Conservation (phyloP, 2,888 invertebrate species). For the Habrosyne pyritoides region DNA sequence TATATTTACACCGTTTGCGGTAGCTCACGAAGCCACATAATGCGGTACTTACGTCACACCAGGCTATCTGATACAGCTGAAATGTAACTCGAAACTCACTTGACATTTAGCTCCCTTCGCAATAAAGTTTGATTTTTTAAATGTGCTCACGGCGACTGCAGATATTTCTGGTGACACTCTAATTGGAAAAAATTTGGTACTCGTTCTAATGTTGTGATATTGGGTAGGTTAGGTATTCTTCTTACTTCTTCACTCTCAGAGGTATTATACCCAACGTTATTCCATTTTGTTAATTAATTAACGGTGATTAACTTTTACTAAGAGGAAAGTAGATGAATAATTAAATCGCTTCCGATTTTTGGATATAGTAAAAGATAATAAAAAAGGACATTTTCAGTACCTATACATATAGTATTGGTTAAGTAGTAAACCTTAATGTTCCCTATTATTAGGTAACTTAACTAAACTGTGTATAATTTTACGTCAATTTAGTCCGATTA, state of each 20-base stretch:
- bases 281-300: too few species aligned
- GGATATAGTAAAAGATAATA: too few species aligned
- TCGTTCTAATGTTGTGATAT: background rate
- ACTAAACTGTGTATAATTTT: background rate
- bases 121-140: background rate
- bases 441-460: background rate
- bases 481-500: background rate
- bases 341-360: too few species aligned
- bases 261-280: too few species aligned
- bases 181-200: background rate
- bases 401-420: too few species aligned
- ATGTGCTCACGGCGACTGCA: background rate
- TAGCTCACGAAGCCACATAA: constrained; percentile 72
- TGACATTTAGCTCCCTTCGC: constrained; percentile 8
- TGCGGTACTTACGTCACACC: constrained; percentile 51
- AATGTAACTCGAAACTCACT: constrained; percentile 64
- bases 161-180: background rate
- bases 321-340: too few species aligned
- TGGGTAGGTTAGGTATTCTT: too few species aligned
- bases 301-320: too few species aligned
- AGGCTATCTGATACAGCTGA: constrained; percentile 69
- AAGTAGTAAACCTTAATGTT: too few species aligned
- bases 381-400: too few species aligned
- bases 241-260: too few species aligned
- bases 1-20: constrained; percentile 48